A percentile compares a stretch with the other conserved stretches of the same genome.
Evolutionary conservation across 2,113 vertebrate genomes (phyloP).

Genomic region (Coracopsis vasa): DNA sequence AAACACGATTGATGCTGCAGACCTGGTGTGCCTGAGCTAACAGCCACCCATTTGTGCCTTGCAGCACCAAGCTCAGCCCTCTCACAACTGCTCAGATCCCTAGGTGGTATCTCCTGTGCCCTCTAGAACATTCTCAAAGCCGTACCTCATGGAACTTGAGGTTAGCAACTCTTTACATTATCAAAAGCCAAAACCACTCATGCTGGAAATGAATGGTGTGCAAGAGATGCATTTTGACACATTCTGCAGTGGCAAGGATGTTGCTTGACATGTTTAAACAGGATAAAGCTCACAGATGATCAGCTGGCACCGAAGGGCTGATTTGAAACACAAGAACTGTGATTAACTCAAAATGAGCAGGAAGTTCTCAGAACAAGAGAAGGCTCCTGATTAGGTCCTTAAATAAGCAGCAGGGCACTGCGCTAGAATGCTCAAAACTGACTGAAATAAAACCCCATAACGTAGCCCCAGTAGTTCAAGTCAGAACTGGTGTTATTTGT

Average conservation of each 20-base stretch:
- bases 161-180: neutral
- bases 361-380: neutral
- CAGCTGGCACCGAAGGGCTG: neutral
- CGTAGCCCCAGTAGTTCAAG: neutral
- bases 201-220: neutral
- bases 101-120: neutral
- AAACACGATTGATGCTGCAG: fast-evolving
- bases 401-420: neutral
- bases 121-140: neutral
- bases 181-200: neutral
- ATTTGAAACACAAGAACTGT: neutral
- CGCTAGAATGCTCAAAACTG: neutral
- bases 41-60: neutral
- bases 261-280: neutral
- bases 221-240: neutral
- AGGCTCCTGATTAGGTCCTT: neutral
- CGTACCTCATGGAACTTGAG: neutral
- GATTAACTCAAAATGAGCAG: neutral
- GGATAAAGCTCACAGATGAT: neutral
- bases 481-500: neutral
- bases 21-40: neutral
- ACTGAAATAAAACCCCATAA: neutral
- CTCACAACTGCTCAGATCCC: neutral
- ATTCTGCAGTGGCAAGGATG: neutral
- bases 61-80: neutral